Conservation (phyloP, 2,888 invertebrate genomes). For the Chalcosyrphus nemorum region DNA sequence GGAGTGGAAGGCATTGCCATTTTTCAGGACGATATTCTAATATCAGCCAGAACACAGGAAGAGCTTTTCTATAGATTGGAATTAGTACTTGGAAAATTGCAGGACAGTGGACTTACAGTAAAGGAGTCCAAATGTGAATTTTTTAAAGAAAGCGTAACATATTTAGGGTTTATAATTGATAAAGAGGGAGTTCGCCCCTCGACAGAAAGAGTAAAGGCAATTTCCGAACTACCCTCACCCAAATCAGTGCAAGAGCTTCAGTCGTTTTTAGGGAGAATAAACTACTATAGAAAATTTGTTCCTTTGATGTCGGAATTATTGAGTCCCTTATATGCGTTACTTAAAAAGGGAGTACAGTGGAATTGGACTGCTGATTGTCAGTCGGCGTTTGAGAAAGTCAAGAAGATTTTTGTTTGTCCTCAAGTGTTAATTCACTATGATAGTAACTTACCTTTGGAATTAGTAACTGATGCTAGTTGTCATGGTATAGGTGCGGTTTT, state of each 20-base stretch:
- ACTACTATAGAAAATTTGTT: neutral
- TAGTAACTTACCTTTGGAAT: neutral
- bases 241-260: neutral
- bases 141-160: constrained; percentile 8
- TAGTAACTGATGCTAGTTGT: constrained; percentile 3
- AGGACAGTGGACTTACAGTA: constrained; percentile 15
- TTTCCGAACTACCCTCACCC: too few species aligned
- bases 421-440: constrained; percentile 4
- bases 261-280: neutral
- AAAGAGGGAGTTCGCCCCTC: constrained; percentile 4
- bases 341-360: neutral
- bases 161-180: constrained; percentile 7
- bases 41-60: neutral
- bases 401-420: neutral
- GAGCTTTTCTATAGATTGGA: neutral
- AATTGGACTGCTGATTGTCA: too few species aligned
- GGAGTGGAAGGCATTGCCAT: neutral
- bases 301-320: neutral
- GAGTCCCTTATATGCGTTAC: neutral
- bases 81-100: constrained; percentile 15
- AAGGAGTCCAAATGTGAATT: constrained; percentile 13
- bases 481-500: neutral
- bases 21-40: neutral
- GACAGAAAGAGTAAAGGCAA: constrained; percentile 4
- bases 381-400: constrained; percentile 11